These are phyloP conservation scores for Kryptolebias ocellatus DNA, from an alignment of 2,797 vertebrate genomes.

Conservation along the genomic window DNA sequence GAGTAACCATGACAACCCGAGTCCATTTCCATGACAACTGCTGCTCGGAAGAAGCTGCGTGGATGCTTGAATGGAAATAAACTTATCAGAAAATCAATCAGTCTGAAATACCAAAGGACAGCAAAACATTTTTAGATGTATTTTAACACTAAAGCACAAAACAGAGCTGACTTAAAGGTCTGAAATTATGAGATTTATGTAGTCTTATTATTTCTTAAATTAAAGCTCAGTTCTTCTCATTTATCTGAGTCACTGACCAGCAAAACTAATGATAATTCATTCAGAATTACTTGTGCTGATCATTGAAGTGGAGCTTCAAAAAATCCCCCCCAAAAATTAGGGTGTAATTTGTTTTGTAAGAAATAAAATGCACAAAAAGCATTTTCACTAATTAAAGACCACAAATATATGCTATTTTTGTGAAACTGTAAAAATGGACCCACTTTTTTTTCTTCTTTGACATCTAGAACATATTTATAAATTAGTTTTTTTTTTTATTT, in stretches of 20 bases:
- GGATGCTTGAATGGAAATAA: conserved; percentile 27
- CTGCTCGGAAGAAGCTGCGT: conserved; percentile 33
- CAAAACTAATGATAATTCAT: background rate
- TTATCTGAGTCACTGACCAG: background rate
- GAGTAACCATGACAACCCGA: conserved; percentile 64
- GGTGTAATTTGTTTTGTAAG: background rate
- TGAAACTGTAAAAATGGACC: too few species aligned
- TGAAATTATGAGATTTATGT: background rate
- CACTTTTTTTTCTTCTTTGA: background rate
- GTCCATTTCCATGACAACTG: conserved; percentile 69
- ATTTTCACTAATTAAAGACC: background rate
- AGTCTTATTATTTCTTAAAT: conserved; percentile 1
- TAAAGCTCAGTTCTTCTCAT: conserved; percentile 7
- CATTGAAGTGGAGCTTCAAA: background rate
- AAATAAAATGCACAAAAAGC: background rate
- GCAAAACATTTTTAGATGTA: background rate
- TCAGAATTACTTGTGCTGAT: conserved; percentile 8
- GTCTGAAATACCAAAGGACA: conserved; percentile 8
- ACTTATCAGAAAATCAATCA: conserved; percentile 20
- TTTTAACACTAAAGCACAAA: background rate
- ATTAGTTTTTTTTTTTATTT: background rate
- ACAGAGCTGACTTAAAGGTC: background rate
- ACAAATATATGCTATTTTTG: too few species aligned
- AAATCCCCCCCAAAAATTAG: conserved; percentile 6
- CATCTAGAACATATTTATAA: background rate